Base-by-base conservation (phyloP, 1,140 invertebrate species). In the Solenopsis invicta region DNA sequence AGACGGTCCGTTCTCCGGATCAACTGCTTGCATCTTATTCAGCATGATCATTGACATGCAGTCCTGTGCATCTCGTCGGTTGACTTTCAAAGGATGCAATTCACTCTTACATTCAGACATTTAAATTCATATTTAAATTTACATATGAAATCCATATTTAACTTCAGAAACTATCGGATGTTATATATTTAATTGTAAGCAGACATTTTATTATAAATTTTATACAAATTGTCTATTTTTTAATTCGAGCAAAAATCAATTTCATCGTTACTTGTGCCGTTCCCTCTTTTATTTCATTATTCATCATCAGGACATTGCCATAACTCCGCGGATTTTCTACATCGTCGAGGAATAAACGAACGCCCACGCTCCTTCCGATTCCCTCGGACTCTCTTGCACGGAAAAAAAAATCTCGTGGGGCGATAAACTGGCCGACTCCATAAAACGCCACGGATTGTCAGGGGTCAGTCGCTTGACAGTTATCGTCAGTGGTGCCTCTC, bases 1-100 rank as follows among this genome's bases (percentile, higher is more conserved):
- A 59, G 54, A 12, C 59, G 54, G 64, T 56, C 67, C 77, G 82
- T 88, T 80, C 86, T 62, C 75, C 72, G 84, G 88, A 85, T 87
- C 85, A 87, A 88, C 75, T 61, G 45, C 69, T 88, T 64, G 78
- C 66, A 86, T 90, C 89, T 71, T 72, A 86, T 87, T 84, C 66
- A 76, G 54, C n/a, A 80, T 29, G 16, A 78, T 86, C 74, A 50
- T 86, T 89, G 64, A 89, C 76, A 29, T 71, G 76, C 76, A 78
- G 24, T 52, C 24, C 29, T 78, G 21, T 59, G 67, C n/a, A 48
- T 34, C 24, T 75, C 13, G 16, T 71, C 16, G 78, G 24, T 24
- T 29, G 18, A 61, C 69, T 84, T 62, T 2, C 8, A 18, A 48
- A 61, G 64, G 29, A 82, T 82, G 24, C 52, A 82, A 59, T 48